Evolutionary conservation across 2,797 vertebrate species (phyloP), one percentile per base, ranked within the genome.

Genomic region (Distichodus sexfasciatus): DNA sequence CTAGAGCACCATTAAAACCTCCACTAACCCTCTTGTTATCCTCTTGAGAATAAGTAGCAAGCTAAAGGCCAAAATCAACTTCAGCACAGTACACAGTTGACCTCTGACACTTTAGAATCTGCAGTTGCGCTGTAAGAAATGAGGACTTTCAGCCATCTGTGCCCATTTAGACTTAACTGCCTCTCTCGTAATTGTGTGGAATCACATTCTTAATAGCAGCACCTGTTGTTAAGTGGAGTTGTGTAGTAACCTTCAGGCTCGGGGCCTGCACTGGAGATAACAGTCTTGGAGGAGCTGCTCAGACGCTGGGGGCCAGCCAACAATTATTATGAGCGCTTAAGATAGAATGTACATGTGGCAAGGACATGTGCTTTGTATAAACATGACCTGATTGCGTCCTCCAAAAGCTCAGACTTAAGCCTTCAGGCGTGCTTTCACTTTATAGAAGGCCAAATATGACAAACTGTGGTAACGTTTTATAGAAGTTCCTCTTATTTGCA

Each of bases 341-440:
- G 64, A 53, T 60, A 63, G 71, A 72, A 66, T 61, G 71, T 55
- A 72, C 71, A 67, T 72, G 71, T 72, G 71, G 71, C 55, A 38
- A 33, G 29, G 47, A 54, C 63, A 54, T 72, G 71, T 72, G 71
- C 55, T 67, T 40, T 54, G 55, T 38, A 54, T 54, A 61, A 66
- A 61, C 55, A 66, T 50, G 63, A 65, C 57, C 40, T 46, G 55
- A 46, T 53, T 43, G 26, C 17, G 14, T 66, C 53, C 47, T 66
- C 35, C 59, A 51, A 72, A 59, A 53, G 71, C 63, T 66, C 38
- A 31, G 50, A 50, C 12, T 14, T 59, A 66, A 61, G 50, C 26
- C 38, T 12, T 44, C 46, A 50, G 26, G 38, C 8, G 2, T 21
- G 38, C 12, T 54, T 66, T 29, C 29, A 40, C 35, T 72, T 31